Evolutionary conservation across 2,888 invertebrate species (phyloP).

Genomic region (Temnothorax unifasciatus): DNA sequence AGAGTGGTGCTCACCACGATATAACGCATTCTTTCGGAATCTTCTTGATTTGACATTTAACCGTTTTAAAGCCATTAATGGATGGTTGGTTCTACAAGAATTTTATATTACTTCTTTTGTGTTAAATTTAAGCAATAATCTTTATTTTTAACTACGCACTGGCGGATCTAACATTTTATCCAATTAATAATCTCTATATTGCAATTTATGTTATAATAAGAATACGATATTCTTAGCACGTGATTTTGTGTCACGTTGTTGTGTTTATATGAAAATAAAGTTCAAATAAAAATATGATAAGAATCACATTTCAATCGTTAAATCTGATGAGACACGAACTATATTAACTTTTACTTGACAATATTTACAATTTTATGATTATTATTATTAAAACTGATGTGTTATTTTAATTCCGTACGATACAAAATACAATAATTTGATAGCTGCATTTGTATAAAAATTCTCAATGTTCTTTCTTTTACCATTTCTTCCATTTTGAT

Average conservation of each 20-base stretch:
- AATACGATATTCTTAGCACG: background rate
- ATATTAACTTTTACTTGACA: background rate
- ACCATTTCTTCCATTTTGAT: constrained; percentile 11
- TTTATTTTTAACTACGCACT: too few species aligned
- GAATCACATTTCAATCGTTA: background rate
- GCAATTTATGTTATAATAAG: background rate
- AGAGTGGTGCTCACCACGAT: constrained; percentile 11
- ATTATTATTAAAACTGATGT: background rate
- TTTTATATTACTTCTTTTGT: background rate
- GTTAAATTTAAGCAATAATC: background rate
- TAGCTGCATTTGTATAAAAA: background rate
- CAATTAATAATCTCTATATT: background rate
- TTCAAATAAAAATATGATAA: background rate
- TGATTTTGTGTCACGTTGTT: background rate
- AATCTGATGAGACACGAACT: background rate
- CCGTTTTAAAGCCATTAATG: background rate
- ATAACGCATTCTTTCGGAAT: constrained; percentile 15
- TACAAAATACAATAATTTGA: background rate
- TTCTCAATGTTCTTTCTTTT: background rate
- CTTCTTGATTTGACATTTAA: background rate
- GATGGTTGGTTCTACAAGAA: background rate
- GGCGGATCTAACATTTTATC: too few species aligned
- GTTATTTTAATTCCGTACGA: background rate
- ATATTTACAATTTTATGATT: background rate
- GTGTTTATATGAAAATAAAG: background rate